A percentile compares a stretch with the other conserved stretches of the same genome.
Evolutionary conservation across 2,113 vertebrate species (phyloP).

Genomic region (Zosterops pallidus): DNA sequence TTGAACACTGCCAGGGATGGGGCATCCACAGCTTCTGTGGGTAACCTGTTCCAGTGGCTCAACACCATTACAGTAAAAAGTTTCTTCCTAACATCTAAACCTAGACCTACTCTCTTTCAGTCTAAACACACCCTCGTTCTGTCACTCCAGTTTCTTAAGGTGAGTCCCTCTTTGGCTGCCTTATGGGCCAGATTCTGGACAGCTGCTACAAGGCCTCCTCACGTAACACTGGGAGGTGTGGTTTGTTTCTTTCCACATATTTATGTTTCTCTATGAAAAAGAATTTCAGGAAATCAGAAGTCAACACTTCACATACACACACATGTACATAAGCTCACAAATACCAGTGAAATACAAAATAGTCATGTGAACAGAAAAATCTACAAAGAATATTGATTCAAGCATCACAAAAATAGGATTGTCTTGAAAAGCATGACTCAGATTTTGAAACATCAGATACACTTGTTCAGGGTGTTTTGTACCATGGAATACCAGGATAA

Average conservation of each 20-base stretch:
- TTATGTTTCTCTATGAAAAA: neutral
- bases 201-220: neutral
- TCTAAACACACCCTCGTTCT: no score
- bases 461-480: neutral
- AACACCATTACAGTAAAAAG: neutral
- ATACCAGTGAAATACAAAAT: neutral
- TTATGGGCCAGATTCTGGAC: neutral
- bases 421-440: neutral
- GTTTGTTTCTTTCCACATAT: neutral
- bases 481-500: neutral
- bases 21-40: neutral
- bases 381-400: neutral
- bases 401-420: neutral
- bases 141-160: neutral
- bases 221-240: rapidly evolving
- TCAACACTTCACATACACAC: neutral
- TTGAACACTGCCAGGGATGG: neutral
- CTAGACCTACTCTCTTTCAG: neutral
- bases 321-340: rapidly evolving
- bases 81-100: neutral
- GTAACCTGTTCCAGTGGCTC: neutral
- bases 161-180: neutral
- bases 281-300: neutral
- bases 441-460: neutral
- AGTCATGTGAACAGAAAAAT: neutral